A percentile compares a stretch with the other conserved stretches of the same genome.
These are phyloP conservation scores for Syndactyla subalaris DNA, from an alignment of 2,797 vertebrate species.

Conservation along the genomic window DNA sequence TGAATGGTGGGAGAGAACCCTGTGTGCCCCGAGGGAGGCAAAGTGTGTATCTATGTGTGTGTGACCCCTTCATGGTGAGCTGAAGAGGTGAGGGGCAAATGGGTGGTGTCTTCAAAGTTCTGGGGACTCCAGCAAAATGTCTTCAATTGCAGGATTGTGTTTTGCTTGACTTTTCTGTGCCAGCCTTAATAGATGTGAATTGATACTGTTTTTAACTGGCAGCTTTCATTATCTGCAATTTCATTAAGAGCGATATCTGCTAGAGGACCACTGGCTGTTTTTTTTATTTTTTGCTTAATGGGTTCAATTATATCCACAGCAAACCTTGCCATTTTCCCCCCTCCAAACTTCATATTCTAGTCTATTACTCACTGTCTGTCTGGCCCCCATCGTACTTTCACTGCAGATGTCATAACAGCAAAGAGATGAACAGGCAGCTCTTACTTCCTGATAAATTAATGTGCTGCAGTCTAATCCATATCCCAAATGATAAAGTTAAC, in stretches of 20 bases:
- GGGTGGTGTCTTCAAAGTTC: not conserved
- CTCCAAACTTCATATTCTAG: conserved; percentile 64
- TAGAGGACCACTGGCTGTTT: conserved; percentile 40
- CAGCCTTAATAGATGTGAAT: conserved; percentile 10
- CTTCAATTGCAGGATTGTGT: not conserved
- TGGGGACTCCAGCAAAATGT: rapidly evolving
- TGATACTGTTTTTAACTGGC: conserved; percentile 42
- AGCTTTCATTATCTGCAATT: conserved; percentile 52
- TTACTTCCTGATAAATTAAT: conserved; percentile 62
- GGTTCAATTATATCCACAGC: conserved; percentile 65
- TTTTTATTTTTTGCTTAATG: conserved; percentile 50
- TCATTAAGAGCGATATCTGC: conserved; percentile 40
- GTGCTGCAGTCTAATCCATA: conserved; percentile 60
- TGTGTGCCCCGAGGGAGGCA: rapidly evolving
- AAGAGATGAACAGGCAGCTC: conserved; percentile 55
- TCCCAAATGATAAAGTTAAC: conserved; percentile 66
- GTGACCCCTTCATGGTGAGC: rapidly evolving
- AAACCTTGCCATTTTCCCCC: conserved; percentile 48
- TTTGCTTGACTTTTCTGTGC: not conserved
- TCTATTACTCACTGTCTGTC: conserved; percentile 59
- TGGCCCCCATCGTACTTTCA: conserved; percentile 54
- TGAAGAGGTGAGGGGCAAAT: not conserved
- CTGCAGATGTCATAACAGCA: conserved; percentile 69
- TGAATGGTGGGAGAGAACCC: rapidly evolving
- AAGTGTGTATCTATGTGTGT: too few species aligned